Evolutionary conservation across 2,797 vertebrate species (phyloP).

Genomic region (Typhlichthys subterraneus): DNA sequence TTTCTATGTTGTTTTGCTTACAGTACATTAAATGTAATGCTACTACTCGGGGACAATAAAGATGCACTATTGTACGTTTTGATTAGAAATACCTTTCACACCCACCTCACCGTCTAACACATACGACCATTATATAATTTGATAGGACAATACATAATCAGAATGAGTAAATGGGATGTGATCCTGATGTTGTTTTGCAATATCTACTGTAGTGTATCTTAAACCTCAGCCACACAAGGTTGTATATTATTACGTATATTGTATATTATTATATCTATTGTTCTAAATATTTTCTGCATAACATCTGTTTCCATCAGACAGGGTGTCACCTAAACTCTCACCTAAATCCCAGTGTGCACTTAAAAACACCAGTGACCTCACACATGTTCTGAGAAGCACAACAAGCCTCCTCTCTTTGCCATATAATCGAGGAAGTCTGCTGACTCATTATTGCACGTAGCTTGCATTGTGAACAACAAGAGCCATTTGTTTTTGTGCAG

Average conservation of each 20-base stretch:
- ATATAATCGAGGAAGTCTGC: conserved; percentile 29
- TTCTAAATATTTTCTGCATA: no score
- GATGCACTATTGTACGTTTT: conserved; percentile 41
- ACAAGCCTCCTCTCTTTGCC: neutral
- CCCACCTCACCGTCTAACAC: conserved; percentile 31
- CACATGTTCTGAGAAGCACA: no score
- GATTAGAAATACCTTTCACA: conserved; percentile 20
- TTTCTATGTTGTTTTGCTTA: no score
- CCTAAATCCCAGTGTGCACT: no score
- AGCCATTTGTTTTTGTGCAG: conserved; percentile 33
- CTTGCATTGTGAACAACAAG: conserved; percentile 22
- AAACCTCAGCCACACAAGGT: conserved; percentile 14
- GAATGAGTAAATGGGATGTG: conserved; percentile 9
- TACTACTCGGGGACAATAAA: no score
- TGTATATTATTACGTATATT: no score
- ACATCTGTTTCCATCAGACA: no score
- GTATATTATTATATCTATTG: no score
- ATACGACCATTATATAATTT: conserved; percentile 55
- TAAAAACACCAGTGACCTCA: no score
- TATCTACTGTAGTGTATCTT: neutral
- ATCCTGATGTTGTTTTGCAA: neutral
- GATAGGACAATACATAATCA: conserved; percentile 29
- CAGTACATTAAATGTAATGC: no score
- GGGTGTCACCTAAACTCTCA: no score
- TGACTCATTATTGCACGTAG: conserved; percentile 18